Base-by-base conservation (phyloP, 2,113 vertebrate genomes). In the Stictonetta naevosa region DNA sequence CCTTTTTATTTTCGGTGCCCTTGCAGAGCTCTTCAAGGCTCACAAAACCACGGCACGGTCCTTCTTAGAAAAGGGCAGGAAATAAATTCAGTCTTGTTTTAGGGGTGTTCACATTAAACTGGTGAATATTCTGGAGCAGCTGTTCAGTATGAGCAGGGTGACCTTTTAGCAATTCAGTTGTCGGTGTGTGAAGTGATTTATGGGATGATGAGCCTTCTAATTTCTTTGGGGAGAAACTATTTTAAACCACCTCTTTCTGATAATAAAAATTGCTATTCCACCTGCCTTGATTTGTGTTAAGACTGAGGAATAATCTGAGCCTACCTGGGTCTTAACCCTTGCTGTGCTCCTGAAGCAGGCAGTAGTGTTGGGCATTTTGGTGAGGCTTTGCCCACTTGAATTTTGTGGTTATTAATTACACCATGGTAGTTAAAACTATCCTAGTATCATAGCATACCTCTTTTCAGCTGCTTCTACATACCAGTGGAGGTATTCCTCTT, bases 141-240 rank as follows among this genome's bases (percentile, higher is more conserved):
- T 94, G 77, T 87, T 89, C 53, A 69, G 66, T 50, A 44, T 59
- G 73, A 94, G 62, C 62, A 62, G 44, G 34, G 44, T 94, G 88
- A 92, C 83, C 90, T 96, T 88, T 66, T 75, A 58, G 22, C 79
- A 55, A 21, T 79, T 84, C 14, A 2, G 4, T 82, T 93, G 58
- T 87, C 80, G 76, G 53, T 75, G 58, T n/a, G 44, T 46, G n/a
- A 17, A 93, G 44, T 88, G 80, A 93, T 94, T 88, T 95, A 86
- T 90, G 81, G 52, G 58, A 66, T 76, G 80, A 68, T 46, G 81
- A 95, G 83, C 71, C 22, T 53, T 81, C 44, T 91, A 58, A 93
- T 93, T 96, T 95, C 11, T 42, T 72, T 48, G 21, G 25, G 55
- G 62, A 93, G 22, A 95, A 94, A 69, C 58, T 78, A 36, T 66